A percentile compares a stretch with the other conserved stretches of the same genome.
Conservation (phyloP, 2,888 invertebrate species). For the Drosophila recens region DNA sequence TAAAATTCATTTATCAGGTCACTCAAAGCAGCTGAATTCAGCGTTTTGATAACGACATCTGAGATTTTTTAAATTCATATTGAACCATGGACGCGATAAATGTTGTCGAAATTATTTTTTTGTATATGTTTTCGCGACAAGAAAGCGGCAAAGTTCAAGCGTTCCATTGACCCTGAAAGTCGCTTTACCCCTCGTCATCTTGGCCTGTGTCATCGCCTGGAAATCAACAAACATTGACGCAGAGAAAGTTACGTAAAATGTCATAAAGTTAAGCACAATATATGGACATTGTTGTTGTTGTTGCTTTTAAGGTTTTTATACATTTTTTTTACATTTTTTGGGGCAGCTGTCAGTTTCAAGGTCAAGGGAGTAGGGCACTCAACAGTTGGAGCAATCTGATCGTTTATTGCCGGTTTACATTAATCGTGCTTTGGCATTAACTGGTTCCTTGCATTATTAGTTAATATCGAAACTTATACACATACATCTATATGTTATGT, state of each 20-base stretch:
- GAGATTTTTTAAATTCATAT: conserved; percentile 47
- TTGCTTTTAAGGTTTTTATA: conserved; percentile 2
- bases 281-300: conserved; percentile 44
- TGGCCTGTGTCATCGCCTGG: conserved; percentile 1
- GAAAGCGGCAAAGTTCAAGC: conserved; percentile 57
- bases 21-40: conserved; percentile 27
- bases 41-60: conserved; percentile 47
- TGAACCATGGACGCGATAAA: conserved; percentile 54
- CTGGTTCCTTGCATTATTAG: conserved; percentile 49
- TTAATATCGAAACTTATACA: conserved; percentile 51
- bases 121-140: conserved; percentile 32
- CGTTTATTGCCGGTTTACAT: conserved; percentile 48
- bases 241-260: conserved; percentile 77
- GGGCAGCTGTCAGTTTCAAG: conserved; percentile 63
- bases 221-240: conserved; percentile 31
- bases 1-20: conserved; percentile 47
- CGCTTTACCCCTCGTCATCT: neutral
- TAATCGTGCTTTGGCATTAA: conserved; percentile 38
- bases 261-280: conserved; percentile 67
- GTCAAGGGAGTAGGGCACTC: conserved; percentile 67
- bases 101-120: conserved; percentile 34
- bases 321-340: conserved; percentile 31
- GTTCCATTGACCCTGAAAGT: conserved; percentile 75
- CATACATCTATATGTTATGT: conserved; percentile 21
- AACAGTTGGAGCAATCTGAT: conserved; percentile 50